phyloP scores from a whole-genome alignment of 1,140 invertebrate genomes.

The Stegodyphus mimosarum region DNA sequence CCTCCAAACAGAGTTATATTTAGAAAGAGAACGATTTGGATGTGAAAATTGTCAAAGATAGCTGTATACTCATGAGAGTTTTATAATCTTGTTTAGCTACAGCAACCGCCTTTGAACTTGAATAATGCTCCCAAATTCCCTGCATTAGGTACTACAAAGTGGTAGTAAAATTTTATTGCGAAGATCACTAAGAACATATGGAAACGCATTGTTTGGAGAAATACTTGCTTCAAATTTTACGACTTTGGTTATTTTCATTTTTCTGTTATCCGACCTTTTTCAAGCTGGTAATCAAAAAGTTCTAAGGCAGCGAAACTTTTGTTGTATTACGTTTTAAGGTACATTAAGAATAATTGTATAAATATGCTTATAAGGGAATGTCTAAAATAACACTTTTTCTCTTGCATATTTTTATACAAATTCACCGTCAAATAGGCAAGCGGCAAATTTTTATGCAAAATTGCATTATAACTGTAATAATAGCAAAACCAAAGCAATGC shows the following conservation, averaged over 20 bases:
- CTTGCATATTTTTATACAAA: too few relatives aligned
- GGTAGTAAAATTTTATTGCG: constrained; percentile 25
- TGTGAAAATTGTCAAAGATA: constrained; percentile 1
- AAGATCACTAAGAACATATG: neutral
- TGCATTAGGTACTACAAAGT: neutral
- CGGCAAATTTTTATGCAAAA: too few relatives aligned
- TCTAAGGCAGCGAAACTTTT: too few relatives aligned
- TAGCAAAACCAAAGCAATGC: too few relatives aligned
- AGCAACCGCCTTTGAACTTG: constrained; percentile 3
- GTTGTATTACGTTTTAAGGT: too few relatives aligned
- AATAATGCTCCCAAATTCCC: neutral
- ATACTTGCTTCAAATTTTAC: neutral
- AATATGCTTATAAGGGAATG: too few relatives aligned
- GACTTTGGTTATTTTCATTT: neutral
- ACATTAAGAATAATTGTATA: too few relatives aligned
- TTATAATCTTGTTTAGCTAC: constrained; percentile 1
- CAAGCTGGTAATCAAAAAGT: too few relatives aligned
- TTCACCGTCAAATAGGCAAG: too few relatives aligned
- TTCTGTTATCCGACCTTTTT: neutral
- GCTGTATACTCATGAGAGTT: constrained; percentile 7
- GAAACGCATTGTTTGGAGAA: constrained; percentile 16
- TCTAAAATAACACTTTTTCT: too few relatives aligned
- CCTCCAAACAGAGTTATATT: too few relatives aligned
- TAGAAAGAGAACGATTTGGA: neutral
- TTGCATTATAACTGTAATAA: too few relatives aligned